Evolutionary conservation across 2,888 invertebrate genomes (phyloP), one percentile per base, ranked within the genome.

Genomic region (Lymantria monacha): DNA sequence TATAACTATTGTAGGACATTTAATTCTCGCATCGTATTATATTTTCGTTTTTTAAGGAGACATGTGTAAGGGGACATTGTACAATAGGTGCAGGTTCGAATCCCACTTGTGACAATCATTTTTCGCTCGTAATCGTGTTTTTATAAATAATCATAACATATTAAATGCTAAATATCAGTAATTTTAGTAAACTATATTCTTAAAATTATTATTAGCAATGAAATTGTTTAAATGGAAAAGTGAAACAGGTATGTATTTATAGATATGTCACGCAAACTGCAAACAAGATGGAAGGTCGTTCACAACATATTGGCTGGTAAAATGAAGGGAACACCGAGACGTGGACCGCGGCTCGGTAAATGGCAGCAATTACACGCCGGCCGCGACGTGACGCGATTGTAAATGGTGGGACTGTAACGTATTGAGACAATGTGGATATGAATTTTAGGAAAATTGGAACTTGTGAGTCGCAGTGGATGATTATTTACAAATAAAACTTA

Each of bases 331-430:
- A 53, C 44, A 44, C 44, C 69, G 11, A 41, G 41, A 69, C 72
- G 72, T 55, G 71, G 81, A 78, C 74, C 77, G 68, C 72, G 74
- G 78, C 79, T 76, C 80, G 79, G 82, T 83, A 86, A 88, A 90
- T 83, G 85, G 86, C 76, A 80, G 83, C 90, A 91, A 90, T 90
- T 90, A 90, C 88, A 80, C 76, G 75, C 79, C 82, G 85, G 79
- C 84, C 85, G 76, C 74, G 76, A 89, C 90, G 90, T 90, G 90
- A 84, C 70, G 64, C 73, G 91, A 72, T 61, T 80, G 72, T 68
- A 76, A 86, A 90, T 83, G 76, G 77, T 71, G 66, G 67, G 69
- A 61, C 51, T 57, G 57, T 53, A 48, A 41, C 30, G 11, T 31
- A 72, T 59, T 61, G 49, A 70, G 56, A 52, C 64, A 56, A 49